phyloP scores from a whole-genome alignment of 2,888 invertebrate genomes.

The Platynereis dumerilii region DNA sequence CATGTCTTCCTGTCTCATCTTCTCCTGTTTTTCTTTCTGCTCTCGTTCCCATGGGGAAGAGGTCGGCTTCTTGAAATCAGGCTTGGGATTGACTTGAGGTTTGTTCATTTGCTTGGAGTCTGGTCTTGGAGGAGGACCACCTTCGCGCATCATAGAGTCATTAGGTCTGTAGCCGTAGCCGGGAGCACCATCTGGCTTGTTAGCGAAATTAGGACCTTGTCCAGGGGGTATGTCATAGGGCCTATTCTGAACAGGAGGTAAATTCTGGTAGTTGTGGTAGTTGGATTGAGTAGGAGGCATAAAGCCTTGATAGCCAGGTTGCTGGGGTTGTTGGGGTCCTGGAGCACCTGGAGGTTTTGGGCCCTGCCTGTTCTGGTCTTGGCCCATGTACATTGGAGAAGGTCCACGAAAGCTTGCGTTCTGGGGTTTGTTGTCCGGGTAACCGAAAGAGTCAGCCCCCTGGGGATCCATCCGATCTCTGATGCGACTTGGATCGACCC shows the following conservation, averaged over 20 bases:
- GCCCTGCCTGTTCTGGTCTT: background rate
- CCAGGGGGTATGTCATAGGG: slow-evolving; percentile 11
- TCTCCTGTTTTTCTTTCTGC: slow-evolving; percentile 31
- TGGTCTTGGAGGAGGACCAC: slow-evolving; percentile 25
- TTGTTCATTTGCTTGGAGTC: slow-evolving; percentile 7
- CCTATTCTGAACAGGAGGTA: slow-evolving; percentile 1
- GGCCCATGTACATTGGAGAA: background rate
- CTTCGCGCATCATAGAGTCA: background rate
- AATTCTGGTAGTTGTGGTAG: slow-evolving; percentile 13
- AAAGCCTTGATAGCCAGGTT: background rate
- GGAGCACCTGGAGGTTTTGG: background rate
- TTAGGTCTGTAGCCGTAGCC: slow-evolving; percentile 3
- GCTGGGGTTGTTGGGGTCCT: background rate
- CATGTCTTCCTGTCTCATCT: slow-evolving; percentile 33
- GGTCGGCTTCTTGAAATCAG: slow-evolving; percentile 7
- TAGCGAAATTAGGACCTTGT: slow-evolving; percentile 2
- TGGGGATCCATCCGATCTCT: slow-evolving; percentile 4
- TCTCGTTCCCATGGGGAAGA: slow-evolving; percentile 80
- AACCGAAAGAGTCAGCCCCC: too few relatives aligned
- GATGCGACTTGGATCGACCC: slow-evolving; percentile 11
- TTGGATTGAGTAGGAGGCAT: background rate
- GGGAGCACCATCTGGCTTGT: background rate
- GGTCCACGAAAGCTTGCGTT: slow-evolving; percentile 1
- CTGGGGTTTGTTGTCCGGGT: slow-evolving; percentile 1
- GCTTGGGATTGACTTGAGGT: slow-evolving; percentile 15